These are phyloP conservation scores for Panopea generosa DNA, from an alignment of 2,888 invertebrate genomes.

Conservation along the genomic window DNA sequence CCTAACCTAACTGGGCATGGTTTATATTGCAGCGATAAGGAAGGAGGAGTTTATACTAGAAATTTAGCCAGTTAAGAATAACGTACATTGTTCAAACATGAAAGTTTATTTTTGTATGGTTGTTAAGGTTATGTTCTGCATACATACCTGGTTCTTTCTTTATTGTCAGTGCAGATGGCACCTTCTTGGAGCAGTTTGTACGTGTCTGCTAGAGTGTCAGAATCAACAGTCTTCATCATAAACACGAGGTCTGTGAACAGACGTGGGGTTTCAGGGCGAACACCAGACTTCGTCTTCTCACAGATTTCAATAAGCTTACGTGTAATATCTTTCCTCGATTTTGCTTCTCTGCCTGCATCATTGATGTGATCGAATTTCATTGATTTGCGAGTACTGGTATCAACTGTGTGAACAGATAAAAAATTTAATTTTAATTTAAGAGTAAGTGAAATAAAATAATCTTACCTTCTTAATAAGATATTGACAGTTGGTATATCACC, in stretches of 20 bases:
- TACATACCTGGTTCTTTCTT: constrained; percentile 72
- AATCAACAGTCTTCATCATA: constrained; percentile 83
- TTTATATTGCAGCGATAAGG: too few relatives aligned
- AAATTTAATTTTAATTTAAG: too few relatives aligned
- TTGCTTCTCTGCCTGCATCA: constrained; percentile 27
- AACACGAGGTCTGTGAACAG: constrained; percentile 86
- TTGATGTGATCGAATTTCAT: constrained; percentile 72
- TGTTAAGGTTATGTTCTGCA: too few relatives aligned
- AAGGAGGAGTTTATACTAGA: too few relatives aligned
- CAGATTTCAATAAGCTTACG: constrained; percentile 76
- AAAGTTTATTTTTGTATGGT: too few relatives aligned
- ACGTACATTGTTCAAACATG: too few relatives aligned
- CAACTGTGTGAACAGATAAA: background rate
- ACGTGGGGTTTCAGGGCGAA: constrained; percentile 85
- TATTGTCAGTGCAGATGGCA: constrained; percentile 70
- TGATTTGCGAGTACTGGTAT: background rate
- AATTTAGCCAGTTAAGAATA: too few relatives aligned
- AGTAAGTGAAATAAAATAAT: too few relatives aligned
- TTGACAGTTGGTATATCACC: too few relatives aligned
- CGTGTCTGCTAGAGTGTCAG: constrained; percentile 78
- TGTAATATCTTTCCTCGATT: constrained; percentile 47
- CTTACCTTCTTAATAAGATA: too few relatives aligned
- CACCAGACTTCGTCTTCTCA: constrained; percentile 77
- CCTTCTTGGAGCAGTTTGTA: constrained; percentile 64
- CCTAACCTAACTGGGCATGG: too few relatives aligned